Evolutionary conservation across 2,113 vertebrate genomes (phyloP).

Genomic region (Atherinomorus stipes): DNA sequence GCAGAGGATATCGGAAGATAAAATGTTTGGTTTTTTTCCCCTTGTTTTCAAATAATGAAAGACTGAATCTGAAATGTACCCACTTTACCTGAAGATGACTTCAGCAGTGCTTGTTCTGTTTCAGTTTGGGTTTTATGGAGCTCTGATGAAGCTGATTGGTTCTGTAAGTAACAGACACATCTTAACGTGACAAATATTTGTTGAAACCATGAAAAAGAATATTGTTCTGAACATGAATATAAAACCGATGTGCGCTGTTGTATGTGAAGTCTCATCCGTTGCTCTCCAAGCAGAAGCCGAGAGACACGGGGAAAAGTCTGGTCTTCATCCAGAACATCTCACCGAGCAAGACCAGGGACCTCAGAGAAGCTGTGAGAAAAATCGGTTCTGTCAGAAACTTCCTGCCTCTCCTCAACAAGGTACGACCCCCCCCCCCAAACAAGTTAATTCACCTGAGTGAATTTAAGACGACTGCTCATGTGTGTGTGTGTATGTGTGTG

Average conservation of each 20-base stretch:
- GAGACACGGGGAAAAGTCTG: fast-evolving
- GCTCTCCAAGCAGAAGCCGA: constrained; percentile 14
- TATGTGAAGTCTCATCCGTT: background rate
- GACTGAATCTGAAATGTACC: too few relatives aligned
- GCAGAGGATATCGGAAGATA: too few relatives aligned
- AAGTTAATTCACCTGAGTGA: background rate
- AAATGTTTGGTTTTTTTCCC: too few relatives aligned
- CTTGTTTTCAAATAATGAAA: too few relatives aligned
- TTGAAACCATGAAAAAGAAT: too few relatives aligned
- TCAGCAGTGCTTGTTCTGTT: constrained; percentile 20
- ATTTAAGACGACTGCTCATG: background rate
- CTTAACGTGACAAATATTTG: too few relatives aligned
- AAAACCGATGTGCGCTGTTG: too few relatives aligned
- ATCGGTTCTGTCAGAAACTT: constrained; percentile 13
- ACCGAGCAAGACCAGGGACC: background rate
- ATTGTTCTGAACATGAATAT: too few relatives aligned
- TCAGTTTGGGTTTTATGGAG: constrained; percentile 46
- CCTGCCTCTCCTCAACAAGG: constrained; percentile 67
- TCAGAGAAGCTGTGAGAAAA: constrained; percentile 21
- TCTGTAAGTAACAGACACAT: constrained; percentile 40
- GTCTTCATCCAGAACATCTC: constrained; percentile 53
- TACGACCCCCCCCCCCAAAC: background rate
- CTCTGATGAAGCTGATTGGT: constrained; percentile 23
- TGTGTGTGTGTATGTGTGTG: background rate
- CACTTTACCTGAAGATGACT: too few relatives aligned